Evolutionary conservation across 2,113 vertebrate genomes (phyloP).

Genomic region (Megaceryle torquata): DNA sequence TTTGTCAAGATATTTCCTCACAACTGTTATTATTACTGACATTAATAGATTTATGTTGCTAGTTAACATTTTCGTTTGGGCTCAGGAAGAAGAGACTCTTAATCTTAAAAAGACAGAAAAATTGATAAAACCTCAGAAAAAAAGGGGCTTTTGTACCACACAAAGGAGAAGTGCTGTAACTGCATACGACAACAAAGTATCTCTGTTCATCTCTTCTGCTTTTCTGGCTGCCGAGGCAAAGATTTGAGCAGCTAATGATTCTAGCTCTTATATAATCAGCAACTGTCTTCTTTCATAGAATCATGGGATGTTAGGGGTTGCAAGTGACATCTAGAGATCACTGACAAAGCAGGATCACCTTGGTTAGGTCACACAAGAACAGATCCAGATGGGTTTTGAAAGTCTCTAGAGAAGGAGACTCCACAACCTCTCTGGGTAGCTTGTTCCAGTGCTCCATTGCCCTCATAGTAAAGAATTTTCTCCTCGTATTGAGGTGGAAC

Average conservation of each 20-base stretch:
- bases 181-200: neutral
- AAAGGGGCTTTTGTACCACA: neutral
- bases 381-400: no score
- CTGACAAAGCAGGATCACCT: no score
- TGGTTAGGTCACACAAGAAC: no score
- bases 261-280: neutral
- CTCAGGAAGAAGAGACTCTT: neutral
- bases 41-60: neutral
- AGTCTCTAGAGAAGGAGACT: no score
- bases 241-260: neutral
- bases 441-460: no score
- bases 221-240: slow-evolving; percentile 39
- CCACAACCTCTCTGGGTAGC: no score
- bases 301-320: no score
- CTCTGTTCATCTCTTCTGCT: neutral
- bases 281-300: neutral
- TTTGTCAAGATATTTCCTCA: neutral
- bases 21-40: neutral
- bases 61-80: neutral
- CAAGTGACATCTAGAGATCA: no score
- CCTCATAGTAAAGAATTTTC: no score
- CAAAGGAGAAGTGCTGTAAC: neutral
- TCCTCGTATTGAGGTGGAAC: no score
- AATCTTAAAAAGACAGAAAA: neutral
- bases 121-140: neutral